phyloP scores from a whole-genome alignment of 2,113 vertebrate species.

The Sminthopsis crassicaudata region DNA sequence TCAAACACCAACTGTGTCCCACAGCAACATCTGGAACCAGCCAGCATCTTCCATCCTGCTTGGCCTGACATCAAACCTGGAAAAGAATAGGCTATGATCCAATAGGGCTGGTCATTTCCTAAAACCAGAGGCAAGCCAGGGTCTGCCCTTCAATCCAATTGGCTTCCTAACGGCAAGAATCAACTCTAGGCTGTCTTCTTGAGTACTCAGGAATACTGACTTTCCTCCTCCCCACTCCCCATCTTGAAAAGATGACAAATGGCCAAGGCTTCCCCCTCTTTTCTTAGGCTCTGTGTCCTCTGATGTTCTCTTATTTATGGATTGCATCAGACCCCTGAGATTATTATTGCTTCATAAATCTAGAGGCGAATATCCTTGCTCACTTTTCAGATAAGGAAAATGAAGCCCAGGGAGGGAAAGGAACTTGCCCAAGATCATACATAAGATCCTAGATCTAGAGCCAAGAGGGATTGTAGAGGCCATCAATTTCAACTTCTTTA shows the following conservation, averaged over 20 bases:
- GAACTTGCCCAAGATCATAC: not conserved
- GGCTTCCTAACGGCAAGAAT: not conserved
- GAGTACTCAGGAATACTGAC: not conserved
- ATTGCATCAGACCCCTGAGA: not conserved
- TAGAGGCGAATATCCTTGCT: not conserved
- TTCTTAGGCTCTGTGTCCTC: not conserved
- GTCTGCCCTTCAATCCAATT: not conserved
- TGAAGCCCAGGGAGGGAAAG: not conserved
- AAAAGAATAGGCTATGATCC: not conserved
- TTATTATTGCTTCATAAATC: not conserved
- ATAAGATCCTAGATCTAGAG: not conserved
- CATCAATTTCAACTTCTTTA: not conserved
- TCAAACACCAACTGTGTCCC: not conserved
- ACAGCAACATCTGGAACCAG: not conserved
- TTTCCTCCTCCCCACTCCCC: not conserved
- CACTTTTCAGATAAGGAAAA: not conserved
- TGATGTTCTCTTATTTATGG: not conserved
- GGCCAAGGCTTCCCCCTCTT: not conserved
- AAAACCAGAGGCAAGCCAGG: not conserved
- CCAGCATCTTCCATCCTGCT: not conserved
- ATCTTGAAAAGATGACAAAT: not conserved
- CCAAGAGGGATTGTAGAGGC: fast-evolving
- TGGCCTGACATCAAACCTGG: not conserved
- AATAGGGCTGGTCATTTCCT: not conserved
- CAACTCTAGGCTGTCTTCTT: not conserved